phyloP scores from a whole-genome alignment of 2,113 vertebrate genomes.

The Clarias macrocephalus region DNA sequence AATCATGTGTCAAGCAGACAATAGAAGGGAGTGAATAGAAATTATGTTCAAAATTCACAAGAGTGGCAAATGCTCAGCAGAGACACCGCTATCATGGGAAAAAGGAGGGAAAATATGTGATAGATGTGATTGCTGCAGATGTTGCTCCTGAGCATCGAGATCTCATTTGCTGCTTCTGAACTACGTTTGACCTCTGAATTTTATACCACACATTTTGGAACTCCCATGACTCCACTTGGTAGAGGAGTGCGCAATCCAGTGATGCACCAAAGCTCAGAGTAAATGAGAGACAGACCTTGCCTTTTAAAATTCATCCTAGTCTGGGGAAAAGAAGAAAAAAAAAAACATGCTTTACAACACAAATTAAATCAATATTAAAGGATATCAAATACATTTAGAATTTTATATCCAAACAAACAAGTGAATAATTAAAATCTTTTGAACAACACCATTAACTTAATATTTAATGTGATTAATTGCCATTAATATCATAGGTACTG shows the following conservation, averaged over 20 bases:
- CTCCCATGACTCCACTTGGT: constrained; percentile 11
- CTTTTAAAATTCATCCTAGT: background rate
- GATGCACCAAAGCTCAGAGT: constrained; percentile 9
- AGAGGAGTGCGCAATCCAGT: constrained; percentile 25
- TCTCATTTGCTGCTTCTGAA: constrained; percentile 30
- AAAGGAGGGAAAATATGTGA: background rate
- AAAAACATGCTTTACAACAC: background rate
- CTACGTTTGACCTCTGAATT: constrained; percentile 37
- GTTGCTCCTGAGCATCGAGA: constrained; percentile 3
- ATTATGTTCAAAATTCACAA: constrained; percentile 41
- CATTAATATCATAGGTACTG: background rate
- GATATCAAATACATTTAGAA: background rate
- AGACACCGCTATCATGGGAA: background rate
- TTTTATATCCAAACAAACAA: background rate
- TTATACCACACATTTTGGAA: constrained; percentile 15
- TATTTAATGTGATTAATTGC: background rate
- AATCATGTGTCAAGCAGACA: constrained; percentile 49
- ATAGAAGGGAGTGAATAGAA: constrained; percentile 35
- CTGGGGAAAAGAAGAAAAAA: too few species aligned
- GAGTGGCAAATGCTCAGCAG: constrained; percentile 25
- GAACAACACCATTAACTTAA: background rate
- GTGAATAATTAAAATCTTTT: background rate
- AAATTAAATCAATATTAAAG: background rate
- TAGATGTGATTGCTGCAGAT: constrained; percentile 35
- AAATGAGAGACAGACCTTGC: constrained; percentile 30